Base-by-base conservation (phyloP, 1,140 invertebrate species). In the Brachionus calyciflorus region DNA sequence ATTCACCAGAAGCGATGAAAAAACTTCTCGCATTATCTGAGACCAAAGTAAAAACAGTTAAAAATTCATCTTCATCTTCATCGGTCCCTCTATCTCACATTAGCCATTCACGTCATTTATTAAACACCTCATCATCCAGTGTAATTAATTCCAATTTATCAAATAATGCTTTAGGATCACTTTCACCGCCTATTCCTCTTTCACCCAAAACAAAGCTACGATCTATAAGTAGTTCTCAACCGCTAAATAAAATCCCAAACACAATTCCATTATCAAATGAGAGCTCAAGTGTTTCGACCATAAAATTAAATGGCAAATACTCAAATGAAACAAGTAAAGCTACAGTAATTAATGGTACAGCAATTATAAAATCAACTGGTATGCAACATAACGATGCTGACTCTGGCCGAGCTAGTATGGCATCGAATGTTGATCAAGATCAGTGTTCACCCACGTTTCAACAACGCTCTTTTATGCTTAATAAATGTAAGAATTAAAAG, bases 381-480 rank as follows among this genome's bases (percentile, higher is more conserved):
- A 17, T 51, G n/a, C 44, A 73, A 26, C 44, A 51, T 17, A 26
- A 17, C 33, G 69, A 73, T 12, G 46, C 51, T 19, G 69, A 73
- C 17, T 73, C 69, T 1, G 69, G 69, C 10, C 69, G 69, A 1
- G 69, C 69, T 17, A 73, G 69, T n/a, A 73, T 73, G 69, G 69
- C 69, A 10, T 51, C 46, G 6, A 73, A 73, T 55, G 69, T 73
- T 33, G 69, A 73, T 30, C 69, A 73, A 28, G 69, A 73, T 14
- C 69, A 73, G 19, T 51, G 69, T 41, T 73, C 69, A 4, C 69
- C 69, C 6, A 55, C 48, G 14, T 73, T 73, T 65, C 60, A 65
- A 21, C 60, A 65, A 41, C 17, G 60, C 2, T 21, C 19, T 44
- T 65, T 65, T n/a, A 65, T 65, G 40, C 3, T 65, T 3, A 65